These are phyloP conservation scores for Sebastes trivittatus DNA, from an alignment of 2,797 vertebrate species.

Conservation along the genomic window DNA sequence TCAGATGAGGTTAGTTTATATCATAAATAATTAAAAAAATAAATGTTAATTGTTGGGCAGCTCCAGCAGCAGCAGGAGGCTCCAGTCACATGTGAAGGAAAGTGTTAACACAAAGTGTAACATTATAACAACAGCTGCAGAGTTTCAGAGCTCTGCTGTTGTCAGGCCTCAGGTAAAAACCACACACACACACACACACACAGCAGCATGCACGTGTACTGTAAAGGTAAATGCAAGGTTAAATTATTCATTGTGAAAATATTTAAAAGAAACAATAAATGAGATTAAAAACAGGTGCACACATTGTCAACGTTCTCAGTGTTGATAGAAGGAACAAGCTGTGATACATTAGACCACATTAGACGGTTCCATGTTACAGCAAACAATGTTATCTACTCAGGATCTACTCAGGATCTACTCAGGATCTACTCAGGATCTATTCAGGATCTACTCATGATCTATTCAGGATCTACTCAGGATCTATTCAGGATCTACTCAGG, in stretches of 20 bases:
- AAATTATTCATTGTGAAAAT: constrained; percentile 5
- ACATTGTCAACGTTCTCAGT: neutral
- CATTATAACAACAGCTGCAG: constrained; percentile 16
- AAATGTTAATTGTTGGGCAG: neutral
- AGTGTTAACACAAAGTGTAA: constrained; percentile 4
- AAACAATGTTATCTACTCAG: neutral
- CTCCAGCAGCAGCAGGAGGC: neutral
- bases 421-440: accelerated
- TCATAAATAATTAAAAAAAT: neutral
- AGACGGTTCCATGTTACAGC: neutral
- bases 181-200: constrained; percentile 4
- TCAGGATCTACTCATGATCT: too few relatives aligned
- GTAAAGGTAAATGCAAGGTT: neutral
- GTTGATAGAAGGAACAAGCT: neutral
- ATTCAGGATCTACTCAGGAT: too few relatives aligned
- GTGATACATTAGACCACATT: neutral
- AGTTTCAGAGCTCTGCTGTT: neutral
- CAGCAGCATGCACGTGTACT: neutral
- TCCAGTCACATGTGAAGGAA: neutral
- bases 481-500: too few relatives aligned
- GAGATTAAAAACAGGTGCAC: neutral
- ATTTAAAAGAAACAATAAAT: neutral
- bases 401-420: too few relatives aligned
- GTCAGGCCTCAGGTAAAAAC: constrained; percentile 19
- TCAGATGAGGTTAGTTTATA: too few relatives aligned